These are phyloP conservation scores for Triplophysa bombifrons DNA, from an alignment of 2,797 vertebrate species.

Conservation along the genomic window DNA sequence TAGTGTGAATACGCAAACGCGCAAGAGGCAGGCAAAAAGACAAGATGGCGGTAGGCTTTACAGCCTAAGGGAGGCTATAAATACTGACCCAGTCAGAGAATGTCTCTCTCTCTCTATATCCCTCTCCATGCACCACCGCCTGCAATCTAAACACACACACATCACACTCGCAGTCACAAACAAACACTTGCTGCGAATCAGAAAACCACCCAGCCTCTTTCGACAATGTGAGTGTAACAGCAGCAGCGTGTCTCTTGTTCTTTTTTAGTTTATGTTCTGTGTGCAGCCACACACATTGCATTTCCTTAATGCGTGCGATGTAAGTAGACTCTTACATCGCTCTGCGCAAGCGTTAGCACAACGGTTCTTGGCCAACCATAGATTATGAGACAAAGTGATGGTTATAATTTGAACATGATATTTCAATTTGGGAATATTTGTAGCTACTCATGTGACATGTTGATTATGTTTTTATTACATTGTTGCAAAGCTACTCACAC, in stretches of 20 bases:
- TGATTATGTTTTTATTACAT: not conserved
- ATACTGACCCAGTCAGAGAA: constrained; percentile 45
- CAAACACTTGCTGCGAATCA: constrained; percentile 10
- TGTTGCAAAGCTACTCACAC: not conserved
- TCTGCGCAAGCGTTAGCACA: not conserved
- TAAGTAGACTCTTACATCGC: not conserved
- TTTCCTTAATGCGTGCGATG: not conserved
- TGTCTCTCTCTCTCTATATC: constrained; percentile 3
- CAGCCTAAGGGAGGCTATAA: constrained; percentile 43
- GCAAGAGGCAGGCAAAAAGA: constrained; percentile 28
- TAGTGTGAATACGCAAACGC: not conserved
- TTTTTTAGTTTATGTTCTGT: not conserved
- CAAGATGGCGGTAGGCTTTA: constrained; percentile 34
- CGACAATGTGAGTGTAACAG: not conserved
- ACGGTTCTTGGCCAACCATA: not conserved
- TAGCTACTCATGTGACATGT: not conserved
- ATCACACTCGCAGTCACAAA: not conserved
- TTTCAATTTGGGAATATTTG: not conserved
- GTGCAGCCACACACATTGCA: not conserved
- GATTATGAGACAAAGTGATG: not conserved
- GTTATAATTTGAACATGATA: not conserved
- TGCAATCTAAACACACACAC: constrained; percentile 4
- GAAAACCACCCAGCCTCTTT: constrained; percentile 5
- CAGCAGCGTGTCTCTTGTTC: not conserved
- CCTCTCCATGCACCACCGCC: constrained; percentile 4